Evolutionary conservation across 1,140 invertebrate genomes (phyloP).

Genomic region (Coptotermes formosanus): DNA sequence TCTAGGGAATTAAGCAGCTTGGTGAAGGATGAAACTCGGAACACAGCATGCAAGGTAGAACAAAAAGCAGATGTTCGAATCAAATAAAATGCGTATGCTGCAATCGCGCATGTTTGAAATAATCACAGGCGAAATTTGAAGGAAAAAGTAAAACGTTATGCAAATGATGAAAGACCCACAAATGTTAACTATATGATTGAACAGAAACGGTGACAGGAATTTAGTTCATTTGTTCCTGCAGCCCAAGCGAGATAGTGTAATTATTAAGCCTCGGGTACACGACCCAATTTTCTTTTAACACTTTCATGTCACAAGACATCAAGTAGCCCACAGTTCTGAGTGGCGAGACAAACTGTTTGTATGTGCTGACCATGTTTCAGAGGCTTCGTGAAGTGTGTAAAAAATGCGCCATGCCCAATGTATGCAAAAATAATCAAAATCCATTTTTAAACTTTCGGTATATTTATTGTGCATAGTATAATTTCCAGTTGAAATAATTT

Average conservation of each 20-base stretch:
- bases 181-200: background rate
- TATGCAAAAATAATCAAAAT: background rate
- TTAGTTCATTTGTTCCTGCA: background rate
- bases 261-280: background rate
- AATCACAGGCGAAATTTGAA: slow-evolving; percentile 7
- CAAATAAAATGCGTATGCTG: background rate
- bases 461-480: background rate
- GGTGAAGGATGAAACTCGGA: background rate
- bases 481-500: background rate
- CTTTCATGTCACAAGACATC: background rate
- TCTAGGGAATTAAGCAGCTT: background rate
- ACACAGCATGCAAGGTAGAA: slow-evolving; percentile 21
- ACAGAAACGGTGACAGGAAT: background rate
- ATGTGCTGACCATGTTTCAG: background rate
- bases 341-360: background rate
- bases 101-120: background rate
- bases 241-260: background rate
- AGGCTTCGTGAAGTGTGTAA: background rate
- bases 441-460: background rate
- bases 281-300: background rate
- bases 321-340: background rate
- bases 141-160: background rate
- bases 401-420: background rate
- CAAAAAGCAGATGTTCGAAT: slow-evolving; percentile 21
- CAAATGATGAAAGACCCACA: background rate